These are phyloP conservation scores for Dromius quadrimaculatus DNA, from an alignment of 2,888 invertebrate genomes.

Conservation along the genomic window DNA sequence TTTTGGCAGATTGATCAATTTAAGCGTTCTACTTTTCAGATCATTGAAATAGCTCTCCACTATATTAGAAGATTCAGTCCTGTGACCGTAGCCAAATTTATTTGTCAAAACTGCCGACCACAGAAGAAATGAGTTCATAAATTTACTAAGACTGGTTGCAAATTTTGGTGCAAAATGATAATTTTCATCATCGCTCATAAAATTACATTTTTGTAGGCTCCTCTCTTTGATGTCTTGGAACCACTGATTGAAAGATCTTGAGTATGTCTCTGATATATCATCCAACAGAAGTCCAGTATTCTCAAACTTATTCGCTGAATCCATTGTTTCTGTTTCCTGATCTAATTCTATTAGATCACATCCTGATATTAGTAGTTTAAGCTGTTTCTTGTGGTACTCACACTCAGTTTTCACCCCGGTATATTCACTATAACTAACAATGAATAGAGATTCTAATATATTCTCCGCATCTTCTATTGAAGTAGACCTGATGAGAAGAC, in stretches of 20 bases:
- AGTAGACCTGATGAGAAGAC: neutral
- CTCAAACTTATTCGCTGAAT: neutral
- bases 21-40: no score
- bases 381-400: constrained; percentile 1
- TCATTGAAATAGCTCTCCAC: no score
- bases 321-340: neutral
- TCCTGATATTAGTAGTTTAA: neutral
- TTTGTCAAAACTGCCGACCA: neutral
- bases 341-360: constrained; percentile 1
- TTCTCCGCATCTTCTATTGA: constrained; percentile 3
- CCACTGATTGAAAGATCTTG: neutral
- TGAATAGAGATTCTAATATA: constrained; percentile 7
- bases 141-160: neutral
- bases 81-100: constrained; percentile 5
- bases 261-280: neutral
- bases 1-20: no score
- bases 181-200: neutral
- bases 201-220: neutral
- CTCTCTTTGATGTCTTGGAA: neutral
- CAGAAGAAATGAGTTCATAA: constrained; percentile 1
- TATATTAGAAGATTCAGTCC: no score
- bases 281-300: neutral
- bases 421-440: constrained; percentile 8
- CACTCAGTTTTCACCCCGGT: constrained; percentile 7
- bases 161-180: constrained; percentile 19